These are phyloP conservation scores for Ormyrus rosae DNA, from an alignment of 2,888 invertebrate genomes.

Conservation along the genomic window DNA sequence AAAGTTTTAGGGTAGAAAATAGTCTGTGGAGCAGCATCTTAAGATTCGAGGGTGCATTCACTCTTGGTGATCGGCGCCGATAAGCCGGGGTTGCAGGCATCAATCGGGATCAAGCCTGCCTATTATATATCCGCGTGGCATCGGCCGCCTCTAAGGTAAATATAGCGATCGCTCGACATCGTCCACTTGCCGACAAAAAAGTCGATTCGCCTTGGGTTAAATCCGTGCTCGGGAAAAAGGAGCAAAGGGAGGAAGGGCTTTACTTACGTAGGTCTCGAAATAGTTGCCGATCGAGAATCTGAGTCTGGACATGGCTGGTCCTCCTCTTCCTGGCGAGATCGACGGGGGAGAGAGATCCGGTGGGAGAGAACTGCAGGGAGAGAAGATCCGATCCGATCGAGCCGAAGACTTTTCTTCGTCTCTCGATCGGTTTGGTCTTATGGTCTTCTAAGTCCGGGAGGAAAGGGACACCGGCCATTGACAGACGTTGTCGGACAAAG, in stretches of 20 bases:
- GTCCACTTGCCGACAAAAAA: too few species aligned
- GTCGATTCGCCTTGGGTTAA: too few species aligned
- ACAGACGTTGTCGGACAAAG: conserved; percentile 18
- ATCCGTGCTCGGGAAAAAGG: too few species aligned
- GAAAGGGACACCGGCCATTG: conserved; percentile 33
- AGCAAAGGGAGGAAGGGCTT: not conserved
- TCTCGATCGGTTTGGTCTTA: conserved; percentile 65
- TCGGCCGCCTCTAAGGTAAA: not conserved
- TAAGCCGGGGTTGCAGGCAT: not conserved
- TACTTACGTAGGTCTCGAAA: conserved; percentile 74
- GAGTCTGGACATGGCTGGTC: conserved; percentile 57
- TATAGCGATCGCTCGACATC: not conserved
- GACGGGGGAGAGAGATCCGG: not conserved
- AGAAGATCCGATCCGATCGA: conserved; percentile 55
- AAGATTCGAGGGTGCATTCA: not conserved
- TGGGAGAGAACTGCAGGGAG: conserved; percentile 20
- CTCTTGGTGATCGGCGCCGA: not conserved
- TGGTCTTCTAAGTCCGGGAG: not conserved
- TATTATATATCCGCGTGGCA: not conserved
- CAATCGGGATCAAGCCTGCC: not conserved
- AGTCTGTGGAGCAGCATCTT: not conserved
- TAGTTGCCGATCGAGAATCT: conserved; percentile 72
- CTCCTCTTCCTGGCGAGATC: conserved; percentile 30
- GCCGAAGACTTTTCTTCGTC: conserved; percentile 58
- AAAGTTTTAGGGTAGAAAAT: too few species aligned